Conservation (phyloP, 2,113 vertebrate genomes). For the Tenrec ecaudatus region DNA sequence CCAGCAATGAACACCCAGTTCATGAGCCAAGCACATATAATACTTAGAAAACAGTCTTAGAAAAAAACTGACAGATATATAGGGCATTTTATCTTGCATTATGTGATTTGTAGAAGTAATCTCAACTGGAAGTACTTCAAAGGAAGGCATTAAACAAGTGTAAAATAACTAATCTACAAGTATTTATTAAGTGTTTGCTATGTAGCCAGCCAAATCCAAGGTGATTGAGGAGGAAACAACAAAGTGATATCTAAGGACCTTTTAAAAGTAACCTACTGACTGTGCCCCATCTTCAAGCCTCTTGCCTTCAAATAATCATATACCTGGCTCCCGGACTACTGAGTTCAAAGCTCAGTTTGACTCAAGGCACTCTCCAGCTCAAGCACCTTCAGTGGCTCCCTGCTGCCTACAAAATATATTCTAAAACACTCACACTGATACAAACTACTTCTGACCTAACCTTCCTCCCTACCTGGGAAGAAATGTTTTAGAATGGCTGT, state of each 20-base stretch:
- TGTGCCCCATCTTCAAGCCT: background rate
- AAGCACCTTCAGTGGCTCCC: background rate
- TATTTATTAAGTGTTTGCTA: constrained; percentile 80
- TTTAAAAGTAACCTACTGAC: background rate
- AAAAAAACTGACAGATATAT: constrained; percentile 83
- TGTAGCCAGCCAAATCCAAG: constrained; percentile 65
- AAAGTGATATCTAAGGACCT: background rate
- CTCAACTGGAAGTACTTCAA: constrained; percentile 81
- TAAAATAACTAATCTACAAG: constrained; percentile 82
- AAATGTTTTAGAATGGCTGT: background rate
- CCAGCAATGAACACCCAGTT: constrained; percentile 68
- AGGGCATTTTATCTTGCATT: constrained; percentile 81
- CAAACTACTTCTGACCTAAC: background rate
- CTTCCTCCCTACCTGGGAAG: background rate
- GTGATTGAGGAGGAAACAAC: constrained; percentile 63
- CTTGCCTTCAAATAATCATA: background rate
- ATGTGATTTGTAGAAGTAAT: constrained; percentile 83
- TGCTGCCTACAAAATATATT: background rate
- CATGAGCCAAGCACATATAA: constrained; percentile 73
- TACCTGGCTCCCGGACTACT: background rate
- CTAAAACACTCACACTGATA: background rate
- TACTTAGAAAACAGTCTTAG: constrained; percentile 78
- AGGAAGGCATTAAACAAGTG: constrained; percentile 79
- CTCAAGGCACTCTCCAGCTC: background rate
- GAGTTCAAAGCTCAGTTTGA: constrained; percentile 12